These are phyloP conservation scores for Drosophila bifasciata DNA, from an alignment of 1,140 invertebrate species.

Conservation along the genomic window DNA sequence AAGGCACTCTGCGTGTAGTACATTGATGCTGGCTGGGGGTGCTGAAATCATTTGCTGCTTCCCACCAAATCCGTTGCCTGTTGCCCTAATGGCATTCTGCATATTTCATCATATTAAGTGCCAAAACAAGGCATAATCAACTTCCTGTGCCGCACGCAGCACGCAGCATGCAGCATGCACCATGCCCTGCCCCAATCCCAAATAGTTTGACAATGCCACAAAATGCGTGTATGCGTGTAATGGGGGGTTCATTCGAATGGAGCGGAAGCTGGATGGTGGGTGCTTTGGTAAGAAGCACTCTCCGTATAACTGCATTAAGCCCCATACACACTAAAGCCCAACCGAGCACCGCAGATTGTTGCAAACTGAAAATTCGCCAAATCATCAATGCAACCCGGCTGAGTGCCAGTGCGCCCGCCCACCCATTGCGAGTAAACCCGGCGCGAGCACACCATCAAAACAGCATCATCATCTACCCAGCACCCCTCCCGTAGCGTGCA, in stretches of 20 bases:
- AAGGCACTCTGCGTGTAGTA: slow-evolving; percentile 16
- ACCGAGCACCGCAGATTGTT: slow-evolving; percentile 17
- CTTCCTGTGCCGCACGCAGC: slow-evolving; percentile 24
- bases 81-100: slow-evolving; percentile 77
- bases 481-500: slow-evolving; percentile 44
- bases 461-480: neutral
- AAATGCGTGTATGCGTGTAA: neutral
- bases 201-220: slow-evolving; percentile 31
- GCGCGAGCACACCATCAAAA: neutral
- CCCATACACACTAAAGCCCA: neutral
- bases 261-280: neutral
- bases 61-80: slow-evolving; percentile 1
- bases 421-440: neutral
- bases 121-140: slow-evolving; percentile 82
- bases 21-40: slow-evolving; percentile 8
- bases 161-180: slow-evolving; percentile 15
- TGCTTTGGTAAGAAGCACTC: slow-evolving; percentile 22
- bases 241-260: neutral
- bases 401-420: neutral
- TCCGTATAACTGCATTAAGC: slow-evolving; percentile 31
- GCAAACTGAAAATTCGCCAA: slow-evolving; percentile 30
- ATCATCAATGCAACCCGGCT: slow-evolving; percentile 33
- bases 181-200: slow-evolving; percentile 12
- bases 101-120: slow-evolving; percentile 83
- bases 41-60: slow-evolving; percentile 35